Evolutionary conservation across 1,140 invertebrate species (phyloP), one percentile per base, ranked within the genome.

Genomic region (Leptinotarsa undecemlineata): DNA sequence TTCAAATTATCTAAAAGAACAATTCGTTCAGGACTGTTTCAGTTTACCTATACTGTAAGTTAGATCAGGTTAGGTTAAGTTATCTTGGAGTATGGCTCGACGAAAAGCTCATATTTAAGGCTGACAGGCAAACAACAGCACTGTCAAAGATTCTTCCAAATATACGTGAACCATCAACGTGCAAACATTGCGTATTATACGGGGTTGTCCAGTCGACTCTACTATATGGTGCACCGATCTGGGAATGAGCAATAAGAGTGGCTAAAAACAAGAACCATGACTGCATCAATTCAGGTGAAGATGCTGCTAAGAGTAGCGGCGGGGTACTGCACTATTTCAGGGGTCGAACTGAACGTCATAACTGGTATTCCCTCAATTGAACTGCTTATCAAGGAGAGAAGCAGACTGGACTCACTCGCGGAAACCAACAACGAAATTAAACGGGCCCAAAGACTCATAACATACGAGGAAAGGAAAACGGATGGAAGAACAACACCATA

Each of bases 341-440:
- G n/a, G 14, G 75, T 23, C 17, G 75, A 68, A 57, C 66, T 74
- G 14, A 47, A 67, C 15, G 69, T 74, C 11, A 17, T 77, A 1
- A 62, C 69, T 20, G 69, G 76, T 47, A 68, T 60, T 14, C 74
- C 73, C 15, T 76, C 79, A 2, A 79, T 82, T 8, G 75, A 82
- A n/a, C 71, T 81, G n/a, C 17, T 80, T 6, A 71, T 73, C 1
- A 68, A 69, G 60, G 64, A 76, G 61, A 73, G 72, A 70, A 57
- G 19, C 62, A 48, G 15, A 20, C 14, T 64, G 42, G 71, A 72
- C 23, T 14, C 26, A 72, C 13, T 33, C 11, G 57, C 60, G 17
- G 4, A n/a, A 66, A 19, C 11, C 48, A 26, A 19, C 57, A 48
- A 26, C 23, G 13, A 64, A 64, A 64, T 5, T 17, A 64, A 64